These are phyloP conservation scores for Girardinichthys multiradiatus DNA, from an alignment of 2,113 vertebrate genomes.

Conservation along the genomic window DNA sequence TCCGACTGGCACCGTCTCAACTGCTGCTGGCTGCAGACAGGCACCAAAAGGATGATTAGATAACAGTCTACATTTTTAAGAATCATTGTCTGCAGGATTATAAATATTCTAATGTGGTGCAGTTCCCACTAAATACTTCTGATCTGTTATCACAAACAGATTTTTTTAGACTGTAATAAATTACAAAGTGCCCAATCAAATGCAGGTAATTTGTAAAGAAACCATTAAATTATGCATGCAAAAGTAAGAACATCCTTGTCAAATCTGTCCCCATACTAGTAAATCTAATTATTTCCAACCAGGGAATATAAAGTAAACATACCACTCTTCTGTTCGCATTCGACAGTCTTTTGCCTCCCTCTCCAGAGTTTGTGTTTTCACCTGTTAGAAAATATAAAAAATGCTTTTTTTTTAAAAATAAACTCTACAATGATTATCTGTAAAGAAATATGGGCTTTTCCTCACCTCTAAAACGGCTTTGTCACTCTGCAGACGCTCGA, in stretches of 20 bases:
- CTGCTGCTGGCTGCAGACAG: conserved; percentile 89
- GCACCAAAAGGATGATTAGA: background rate
- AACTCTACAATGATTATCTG: background rate
- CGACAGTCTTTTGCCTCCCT: conserved; percentile 94
- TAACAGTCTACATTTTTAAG: background rate
- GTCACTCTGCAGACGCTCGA: conserved; percentile 92
- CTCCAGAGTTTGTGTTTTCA: conserved; percentile 92
- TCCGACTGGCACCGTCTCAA: conserved; percentile 91
- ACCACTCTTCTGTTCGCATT: conserved; percentile 95
- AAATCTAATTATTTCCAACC: background rate
- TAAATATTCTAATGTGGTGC: background rate
- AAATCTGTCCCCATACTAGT: no score
- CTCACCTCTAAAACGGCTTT: conserved; percentile 92
- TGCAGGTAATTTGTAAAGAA: background rate
- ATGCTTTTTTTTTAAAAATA: background rate
- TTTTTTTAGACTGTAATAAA: no score
- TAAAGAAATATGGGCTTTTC: background rate
- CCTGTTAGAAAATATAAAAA: conserved; percentile 67
- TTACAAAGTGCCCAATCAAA: background rate
- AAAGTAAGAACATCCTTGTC: background rate
- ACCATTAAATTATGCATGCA: background rate
- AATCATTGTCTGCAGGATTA: background rate
- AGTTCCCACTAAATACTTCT: background rate
- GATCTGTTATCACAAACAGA: no score
- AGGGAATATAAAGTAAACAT: conserved; percentile 25